phyloP scores from a whole-genome alignment of 2,888 invertebrate species.

The Entomobrya multifasciata region DNA sequence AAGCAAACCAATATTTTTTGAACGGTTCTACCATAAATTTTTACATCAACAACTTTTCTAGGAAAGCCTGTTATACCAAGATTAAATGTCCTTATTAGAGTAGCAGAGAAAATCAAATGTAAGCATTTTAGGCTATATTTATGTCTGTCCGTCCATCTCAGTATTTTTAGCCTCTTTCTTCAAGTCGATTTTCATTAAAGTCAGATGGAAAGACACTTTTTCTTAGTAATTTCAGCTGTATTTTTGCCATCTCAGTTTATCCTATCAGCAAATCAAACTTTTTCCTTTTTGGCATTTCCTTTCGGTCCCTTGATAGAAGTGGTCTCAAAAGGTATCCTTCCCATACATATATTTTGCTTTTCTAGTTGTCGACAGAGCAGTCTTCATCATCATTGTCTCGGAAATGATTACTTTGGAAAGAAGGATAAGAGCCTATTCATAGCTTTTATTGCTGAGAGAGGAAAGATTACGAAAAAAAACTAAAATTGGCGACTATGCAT shows the following conservation, averaged over 20 bases:
- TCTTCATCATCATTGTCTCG: neutral
- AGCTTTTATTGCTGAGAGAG: slow-evolving; percentile 6
- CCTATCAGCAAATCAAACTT: neutral
- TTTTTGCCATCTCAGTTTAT: neutral
- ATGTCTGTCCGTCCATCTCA: no score
- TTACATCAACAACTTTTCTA: neutral
- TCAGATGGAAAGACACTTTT: no score
- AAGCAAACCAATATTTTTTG: neutral
- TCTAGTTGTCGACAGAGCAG: neutral
- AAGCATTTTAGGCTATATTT: no score
- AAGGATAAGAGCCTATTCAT: slow-evolving; percentile 18
- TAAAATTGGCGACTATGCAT: no score
- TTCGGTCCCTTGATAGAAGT: neutral
- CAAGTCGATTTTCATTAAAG: no score
- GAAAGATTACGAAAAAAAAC: neutral
- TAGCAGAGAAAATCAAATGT: neutral
- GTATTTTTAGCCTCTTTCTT: no score
- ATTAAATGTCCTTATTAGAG: no score
- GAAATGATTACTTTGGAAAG: slow-evolving; percentile 23
- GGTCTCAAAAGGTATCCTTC: neutral
- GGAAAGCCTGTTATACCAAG: no score
- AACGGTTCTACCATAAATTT: neutral
- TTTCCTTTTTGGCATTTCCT: slow-evolving; percentile 9
- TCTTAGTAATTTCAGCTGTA: neutral
- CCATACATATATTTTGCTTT: neutral